Evolutionary conservation across 2,113 vertebrate species (phyloP).

Genomic region (Phyllostomus discolor): DNA sequence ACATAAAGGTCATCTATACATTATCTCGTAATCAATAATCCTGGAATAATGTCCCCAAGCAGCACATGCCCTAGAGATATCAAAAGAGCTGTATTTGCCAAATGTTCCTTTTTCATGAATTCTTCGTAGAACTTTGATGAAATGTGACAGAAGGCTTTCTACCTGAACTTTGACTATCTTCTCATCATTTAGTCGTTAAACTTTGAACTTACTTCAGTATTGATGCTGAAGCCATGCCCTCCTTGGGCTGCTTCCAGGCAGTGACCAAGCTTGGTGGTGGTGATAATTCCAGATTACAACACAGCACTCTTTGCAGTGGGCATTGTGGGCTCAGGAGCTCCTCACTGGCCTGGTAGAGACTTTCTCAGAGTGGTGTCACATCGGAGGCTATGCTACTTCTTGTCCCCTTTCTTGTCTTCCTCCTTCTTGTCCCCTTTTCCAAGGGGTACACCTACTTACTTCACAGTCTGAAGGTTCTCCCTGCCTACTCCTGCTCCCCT

Average conservation of each 20-base stretch:
- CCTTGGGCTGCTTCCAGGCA: not conserved
- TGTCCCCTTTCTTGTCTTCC: not conserved
- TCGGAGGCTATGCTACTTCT: not conserved
- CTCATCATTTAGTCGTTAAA: not conserved
- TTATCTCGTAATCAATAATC: not conserved
- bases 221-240: not conserved
- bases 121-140: not conserved
- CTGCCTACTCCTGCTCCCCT: not conserved
- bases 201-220: not conserved
- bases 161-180: not conserved
- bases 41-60: not conserved
- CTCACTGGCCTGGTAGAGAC: not conserved
- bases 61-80: not conserved
- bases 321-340: not conserved
- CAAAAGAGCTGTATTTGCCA: not conserved
- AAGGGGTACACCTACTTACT: no score
- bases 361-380: rapidly evolving
- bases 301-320: not conserved
- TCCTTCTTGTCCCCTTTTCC: not conserved
- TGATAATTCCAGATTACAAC: not conserved
- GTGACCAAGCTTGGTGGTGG: no score
- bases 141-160: not conserved
- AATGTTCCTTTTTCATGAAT: not conserved
- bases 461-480: not conserved
- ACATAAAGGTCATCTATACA: not conserved